Conservation (phyloP, 2,113 vertebrate species). For the Pardalotus punctatus region DNA sequence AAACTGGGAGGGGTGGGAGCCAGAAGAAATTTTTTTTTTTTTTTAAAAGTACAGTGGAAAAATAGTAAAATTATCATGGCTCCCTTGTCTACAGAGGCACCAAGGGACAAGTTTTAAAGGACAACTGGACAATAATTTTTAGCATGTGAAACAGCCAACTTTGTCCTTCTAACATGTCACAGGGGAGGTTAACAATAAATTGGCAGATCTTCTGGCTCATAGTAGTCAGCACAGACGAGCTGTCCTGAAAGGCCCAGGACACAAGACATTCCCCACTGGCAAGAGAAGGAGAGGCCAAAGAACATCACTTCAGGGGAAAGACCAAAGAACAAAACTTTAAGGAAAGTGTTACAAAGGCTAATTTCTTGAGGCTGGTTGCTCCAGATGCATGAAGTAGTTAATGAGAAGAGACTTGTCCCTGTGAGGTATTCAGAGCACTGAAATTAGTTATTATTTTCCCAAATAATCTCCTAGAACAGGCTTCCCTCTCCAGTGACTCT, state of each 20-base stretch:
- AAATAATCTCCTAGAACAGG: background rate
- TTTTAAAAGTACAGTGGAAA: background rate
- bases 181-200: background rate
- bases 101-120: background rate
- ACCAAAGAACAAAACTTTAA: background rate
- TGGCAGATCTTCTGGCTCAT: background rate
- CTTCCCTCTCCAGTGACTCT: background rate
- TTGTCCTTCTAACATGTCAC: background rate
- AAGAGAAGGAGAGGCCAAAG: background rate
- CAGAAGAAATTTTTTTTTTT: background rate
- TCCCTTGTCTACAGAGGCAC: background rate
- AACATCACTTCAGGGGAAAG: background rate
- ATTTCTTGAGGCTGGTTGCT: background rate
- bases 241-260: background rate
- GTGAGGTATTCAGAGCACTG: background rate
- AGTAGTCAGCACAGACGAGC: background rate
- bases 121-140: background rate
- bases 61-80: background rate
- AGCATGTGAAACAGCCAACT: background rate
- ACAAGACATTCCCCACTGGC: background rate
- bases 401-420: background rate
- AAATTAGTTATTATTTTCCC: background rate
- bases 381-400: background rate
- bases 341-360: background rate
- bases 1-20: background rate